Evolutionary conservation across 2,113 vertebrate genomes (phyloP).

Genomic region (Siniperca knerii): DNA sequence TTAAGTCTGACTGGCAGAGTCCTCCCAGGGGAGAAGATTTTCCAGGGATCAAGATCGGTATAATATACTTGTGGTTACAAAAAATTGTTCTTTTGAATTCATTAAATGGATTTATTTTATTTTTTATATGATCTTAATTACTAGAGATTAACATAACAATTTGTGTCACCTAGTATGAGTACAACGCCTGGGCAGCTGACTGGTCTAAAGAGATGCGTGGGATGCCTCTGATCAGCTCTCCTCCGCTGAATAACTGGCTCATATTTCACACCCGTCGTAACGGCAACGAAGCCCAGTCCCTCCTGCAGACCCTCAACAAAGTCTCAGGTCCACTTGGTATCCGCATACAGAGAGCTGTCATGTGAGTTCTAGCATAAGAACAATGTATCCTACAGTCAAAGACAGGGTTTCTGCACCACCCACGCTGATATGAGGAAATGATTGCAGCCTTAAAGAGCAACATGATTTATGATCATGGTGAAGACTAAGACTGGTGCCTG

Average conservation of each 20-base stretch:
- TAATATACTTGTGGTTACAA: neutral
- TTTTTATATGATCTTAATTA: neutral
- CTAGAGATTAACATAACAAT: neutral
- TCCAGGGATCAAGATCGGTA: slow-evolving; percentile 87
- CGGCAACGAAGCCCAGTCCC: slow-evolving; percentile 80
- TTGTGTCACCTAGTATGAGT: slow-evolving; percentile 86
- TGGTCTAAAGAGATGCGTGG: slow-evolving; percentile 93
- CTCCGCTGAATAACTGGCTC: slow-evolving; percentile 89
- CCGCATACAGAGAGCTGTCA: slow-evolving; percentile 82
- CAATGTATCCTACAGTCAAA: neutral
- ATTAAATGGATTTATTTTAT: neutral
- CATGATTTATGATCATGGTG: neutral
- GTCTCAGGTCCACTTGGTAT: slow-evolving; percentile 90
- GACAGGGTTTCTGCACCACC: neutral
- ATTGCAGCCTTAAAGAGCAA: too few relatives aligned
- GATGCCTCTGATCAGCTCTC: slow-evolving; percentile 81
- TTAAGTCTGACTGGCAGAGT: slow-evolving; percentile 89
- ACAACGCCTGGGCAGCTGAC: slow-evolving; percentile 87
- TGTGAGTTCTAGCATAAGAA: slow-evolving; percentile 82
- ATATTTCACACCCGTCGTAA: slow-evolving; percentile 87
- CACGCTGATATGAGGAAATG: too few relatives aligned
- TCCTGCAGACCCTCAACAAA: slow-evolving; percentile 89
- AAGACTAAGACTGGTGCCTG: neutral
- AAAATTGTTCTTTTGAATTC: neutral
- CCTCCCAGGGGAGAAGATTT: slow-evolving; percentile 90